A percentile compares a stretch with the other conserved stretches of the same genome.
phyloP scores from a whole-genome alignment of 2,797 vertebrate species.

The Darevskia mixta region DNA sequence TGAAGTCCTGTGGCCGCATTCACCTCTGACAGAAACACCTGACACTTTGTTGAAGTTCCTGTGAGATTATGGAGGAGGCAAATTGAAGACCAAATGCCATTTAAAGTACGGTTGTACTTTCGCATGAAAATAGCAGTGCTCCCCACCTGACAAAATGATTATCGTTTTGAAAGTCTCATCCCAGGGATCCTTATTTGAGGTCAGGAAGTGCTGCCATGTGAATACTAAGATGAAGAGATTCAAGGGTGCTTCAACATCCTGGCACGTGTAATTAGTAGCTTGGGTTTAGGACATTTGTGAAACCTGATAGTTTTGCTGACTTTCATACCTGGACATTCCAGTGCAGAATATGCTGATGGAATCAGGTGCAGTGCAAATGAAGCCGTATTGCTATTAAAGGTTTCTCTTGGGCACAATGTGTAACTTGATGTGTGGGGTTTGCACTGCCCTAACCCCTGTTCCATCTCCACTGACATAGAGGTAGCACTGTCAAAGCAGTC shows the following conservation, averaged over 20 bases:
- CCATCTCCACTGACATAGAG: background rate
- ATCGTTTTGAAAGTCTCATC: slow-evolving; percentile 5
- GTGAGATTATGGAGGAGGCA: slow-evolving; percentile 31
- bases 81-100: slow-evolving; percentile 38
- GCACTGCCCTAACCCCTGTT: background rate
- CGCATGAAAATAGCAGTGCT: slow-evolving; percentile 24
- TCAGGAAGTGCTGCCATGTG: slow-evolving; percentile 11
- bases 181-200: slow-evolving; percentile 25
- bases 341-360: background rate
- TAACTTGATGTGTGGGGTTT: background rate
- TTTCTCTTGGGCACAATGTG: no score
- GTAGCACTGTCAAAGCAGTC: background rate
- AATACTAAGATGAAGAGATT: slow-evolving; percentile 2
- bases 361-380: background rate
- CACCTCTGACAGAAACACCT: slow-evolving; percentile 35
- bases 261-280: slow-evolving; percentile 19
- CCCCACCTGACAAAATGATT: slow-evolving; percentile 33
- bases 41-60: slow-evolving; percentile 18
- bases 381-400: background rate
- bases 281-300: background rate
- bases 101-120: slow-evolving; percentile 28
- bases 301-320: background rate
- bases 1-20: slow-evolving; percentile 8
- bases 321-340: background rate
- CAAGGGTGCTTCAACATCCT: background rate